phyloP scores from a whole-genome alignment of 2,113 vertebrate genomes.

The Pachypanchax playfairii region DNA sequence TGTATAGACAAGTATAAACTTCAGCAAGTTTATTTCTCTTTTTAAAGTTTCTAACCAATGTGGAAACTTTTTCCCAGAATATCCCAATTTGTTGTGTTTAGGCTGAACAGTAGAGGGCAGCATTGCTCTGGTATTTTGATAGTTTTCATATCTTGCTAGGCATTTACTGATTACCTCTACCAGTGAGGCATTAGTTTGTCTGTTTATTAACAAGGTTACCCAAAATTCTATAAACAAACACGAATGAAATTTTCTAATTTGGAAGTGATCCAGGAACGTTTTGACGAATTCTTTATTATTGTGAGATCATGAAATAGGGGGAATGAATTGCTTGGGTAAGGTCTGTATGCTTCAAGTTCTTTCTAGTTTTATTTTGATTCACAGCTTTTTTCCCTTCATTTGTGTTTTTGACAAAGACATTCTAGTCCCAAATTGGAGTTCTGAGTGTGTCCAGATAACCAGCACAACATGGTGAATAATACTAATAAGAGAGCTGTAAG shows the following conservation, averaged over 20 bases:
- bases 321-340: too few relatives aligned
- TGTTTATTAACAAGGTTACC: too few relatives aligned
- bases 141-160: too few relatives aligned
- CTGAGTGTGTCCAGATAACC: slow-evolving; percentile 19
- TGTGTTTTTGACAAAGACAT: slow-evolving; percentile 29
- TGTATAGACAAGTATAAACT: background rate
- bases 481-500: background rate
- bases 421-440: slow-evolving; percentile 9
- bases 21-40: too few relatives aligned
- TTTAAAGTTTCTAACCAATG: background rate
- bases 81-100: slow-evolving; percentile 19
- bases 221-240: too few relatives aligned
- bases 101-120: slow-evolving; percentile 54
- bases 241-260: too few relatives aligned
- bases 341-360: too few relatives aligned
- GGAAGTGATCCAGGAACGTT: too few relatives aligned
- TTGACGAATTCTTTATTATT: too few relatives aligned
- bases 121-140: slow-evolving; percentile 9
- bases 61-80: background rate
- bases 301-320: too few relatives aligned
- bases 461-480: slow-evolving; percentile 4
- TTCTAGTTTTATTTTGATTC: background rate
- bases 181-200: too few relatives aligned
- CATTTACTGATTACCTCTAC: too few relatives aligned
- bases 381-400: background rate